Evolutionary conservation across 2,797 vertebrate genomes (phyloP), one percentile per base, ranked within the genome.

Genomic region (Tangara arthus): DNA sequence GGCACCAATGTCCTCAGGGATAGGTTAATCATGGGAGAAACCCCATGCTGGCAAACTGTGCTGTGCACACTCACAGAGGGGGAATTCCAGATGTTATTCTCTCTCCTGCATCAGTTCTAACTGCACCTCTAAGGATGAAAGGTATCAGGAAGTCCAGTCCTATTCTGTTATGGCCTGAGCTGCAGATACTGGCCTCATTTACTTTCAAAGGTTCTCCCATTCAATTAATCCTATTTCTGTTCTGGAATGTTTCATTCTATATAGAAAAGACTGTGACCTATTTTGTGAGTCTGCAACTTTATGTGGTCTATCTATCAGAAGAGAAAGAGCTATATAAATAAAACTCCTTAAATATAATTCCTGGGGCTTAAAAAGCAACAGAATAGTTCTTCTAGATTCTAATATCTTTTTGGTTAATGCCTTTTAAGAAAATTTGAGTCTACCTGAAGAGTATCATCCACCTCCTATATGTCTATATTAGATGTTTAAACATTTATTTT

Each of bases 231-330:
- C 46, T 73, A 7, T 52, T 87, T 84, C 32, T 94, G 12, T 26
- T 79, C 47, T 34, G 47, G 32, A 82, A 76, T 90, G 42, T 70
- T 93, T 89, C 52, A 32, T 68, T 80, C 34, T 37, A 1, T 24
- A 17, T 13, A 57, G 60, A 42, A 80, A 80, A 34, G 37, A 30
- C n/a, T 39, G 23, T 63, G 20, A 41, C 35, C 52, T 76, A 3
- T 79, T 81, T 85, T 78, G 55, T 32, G 42, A 89, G 15, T 30
- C 39, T 89, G 78, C 55, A 84, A 16, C 11, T 89, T 87, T 55
- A 20, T 46, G 50, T 83, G 44, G 39, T 44, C 73, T 26, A 70
- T 72, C 11, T 35, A 14, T 47, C 9, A 60, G 68, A 89, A 71
- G 10, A 73, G 15, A 66, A 90, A 35, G 12, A 30, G 13, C 35